A percentile compares a stretch with the other conserved stretches of the same genome.
phyloP scores from a whole-genome alignment of 2,888 invertebrate species.

The Seira sanloemensis region DNA sequence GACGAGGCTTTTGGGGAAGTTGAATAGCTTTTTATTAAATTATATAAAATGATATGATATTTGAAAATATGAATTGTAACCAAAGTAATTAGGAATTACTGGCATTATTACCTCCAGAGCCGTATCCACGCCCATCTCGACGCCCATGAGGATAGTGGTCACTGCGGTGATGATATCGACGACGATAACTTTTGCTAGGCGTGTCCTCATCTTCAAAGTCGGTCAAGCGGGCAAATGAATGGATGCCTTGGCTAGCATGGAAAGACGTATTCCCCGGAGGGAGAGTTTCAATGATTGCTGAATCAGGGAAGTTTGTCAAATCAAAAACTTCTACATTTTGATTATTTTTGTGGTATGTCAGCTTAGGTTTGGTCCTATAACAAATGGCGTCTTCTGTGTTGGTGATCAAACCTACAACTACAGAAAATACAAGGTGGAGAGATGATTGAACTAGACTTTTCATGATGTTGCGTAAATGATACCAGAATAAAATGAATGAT shows the following conservation, averaged over 20 bases:
- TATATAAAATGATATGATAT: background rate
- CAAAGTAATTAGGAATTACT: background rate
- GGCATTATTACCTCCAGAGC: slow-evolving; percentile 15
- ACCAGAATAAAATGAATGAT: background rate
- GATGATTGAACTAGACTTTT: background rate
- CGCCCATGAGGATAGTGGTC: slow-evolving; percentile 25
- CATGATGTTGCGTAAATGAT: background rate
- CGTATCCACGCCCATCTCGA: slow-evolving; percentile 38
- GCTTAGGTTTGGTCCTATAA: background rate
- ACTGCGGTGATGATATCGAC: background rate
- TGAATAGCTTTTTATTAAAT: background rate
- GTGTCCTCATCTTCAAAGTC: slow-evolving; percentile 6
- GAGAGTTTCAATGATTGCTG: background rate
- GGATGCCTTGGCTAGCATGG: background rate
- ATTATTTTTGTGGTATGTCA: background rate
- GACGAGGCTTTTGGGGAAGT: slow-evolving; percentile 12
- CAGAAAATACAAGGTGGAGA: background rate
- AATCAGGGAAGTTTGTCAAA: background rate
- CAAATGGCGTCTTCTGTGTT: background rate
- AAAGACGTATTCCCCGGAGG: background rate
- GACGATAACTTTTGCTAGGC: slow-evolving; percentile 21
- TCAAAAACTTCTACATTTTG: background rate
- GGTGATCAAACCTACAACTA: background rate
- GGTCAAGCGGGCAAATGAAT: background rate
- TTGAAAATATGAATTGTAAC: background rate